Base-by-base conservation (phyloP, 2,113 vertebrate species). In the Callopanchax toddi region DNA sequence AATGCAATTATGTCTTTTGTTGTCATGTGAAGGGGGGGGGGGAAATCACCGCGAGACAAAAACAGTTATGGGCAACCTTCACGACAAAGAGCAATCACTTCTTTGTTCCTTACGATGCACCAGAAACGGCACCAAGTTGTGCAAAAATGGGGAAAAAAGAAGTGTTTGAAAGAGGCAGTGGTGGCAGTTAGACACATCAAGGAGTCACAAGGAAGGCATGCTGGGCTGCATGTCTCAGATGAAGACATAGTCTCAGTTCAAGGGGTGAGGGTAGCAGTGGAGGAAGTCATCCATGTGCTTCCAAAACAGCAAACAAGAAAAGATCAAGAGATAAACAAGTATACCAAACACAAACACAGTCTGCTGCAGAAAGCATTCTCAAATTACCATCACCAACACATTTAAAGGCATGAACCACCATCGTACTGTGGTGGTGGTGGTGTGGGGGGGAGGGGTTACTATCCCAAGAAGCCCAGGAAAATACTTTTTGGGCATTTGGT, bases 1-100 rank as follows among this genome's bases (percentile, higher is more conserved):
- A 58, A 50, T 64, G 20, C 6, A 49, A 56, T 70, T 65, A 43
- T 50, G 23, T 64, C 22, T 60, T 49, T 76, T 64, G 13, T 48
- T 55, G 54, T 67, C 29, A 44, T 39, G 32, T 37, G 1, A 70
- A 60, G 16, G 36, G 48, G 16, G 22, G 48, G 44, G 23, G 57
- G 36, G 6, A 8, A 22, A 15, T 60, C 56, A 15, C 17, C 6
- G 25, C 15, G 11, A 40, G 36, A 23, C 23, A 46, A 26, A 51
- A 56, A 57, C 57, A 39, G 32, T 45, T 13, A 20, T 15, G 23
- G 32, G 34, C 37, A 36, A 60, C n/a, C 43, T 55, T 68, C 58
- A 21, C 20, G 44, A 71, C 70, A 67, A 63, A 71, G 56, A 55
- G 34, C 58, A 37, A 64, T 37, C 1, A 42, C 26, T 21, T 17